Evolutionary conservation across 2,888 invertebrate species (phyloP), one percentile per base, ranked within the genome.

Genomic region (Sinhomidia bicolor): DNA sequence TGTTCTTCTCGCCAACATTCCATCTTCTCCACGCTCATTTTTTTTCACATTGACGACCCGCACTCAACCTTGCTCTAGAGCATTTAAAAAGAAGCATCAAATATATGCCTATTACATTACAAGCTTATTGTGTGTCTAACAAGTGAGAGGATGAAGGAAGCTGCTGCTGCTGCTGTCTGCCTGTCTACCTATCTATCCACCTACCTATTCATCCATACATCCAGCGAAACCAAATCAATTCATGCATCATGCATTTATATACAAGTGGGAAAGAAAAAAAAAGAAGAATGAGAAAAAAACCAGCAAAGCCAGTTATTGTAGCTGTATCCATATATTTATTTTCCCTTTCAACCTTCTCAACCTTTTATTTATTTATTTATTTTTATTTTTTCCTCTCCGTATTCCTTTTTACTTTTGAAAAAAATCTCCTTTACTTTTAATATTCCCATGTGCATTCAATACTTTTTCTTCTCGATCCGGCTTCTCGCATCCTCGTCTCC

Each of bases 381-480:
- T n/a, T n/a, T n/a, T n/a, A n/a, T n/a, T n/a, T 51, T 51, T 51
- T n/a, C 51, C n/a, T 51, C 6, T 51, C 17, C 47, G 2, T n/a
- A n/a, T n/a, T 10, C 1, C 6, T 51, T 14, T 47, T 12, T 14
- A 2, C 36, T 12, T 68, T 62, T 36, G 5, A 36, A 36, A 29
- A 14, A 62, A 62, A 20, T 62, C 62, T 62, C n/a, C 32, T 32
- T 65, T 12, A 14, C 14, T 17, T 68, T 17, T 60, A 85, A 79
- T 86, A 80, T 80, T 79, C 85, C 80, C 80, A 80, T 79, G 85
- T 71, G 85, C 85, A 86, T 57, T 80, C 71, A 41, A 44, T 71
- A 23, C 71, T 20, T 71, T 68, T 65, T 62, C 12, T 29, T 29
- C 26, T 23, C 9, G 26, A 5, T 57, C 57, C 26, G n/a, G n/a